phyloP scores from a whole-genome alignment of 2,113 vertebrate species.

The Phocoena sinus region DNA sequence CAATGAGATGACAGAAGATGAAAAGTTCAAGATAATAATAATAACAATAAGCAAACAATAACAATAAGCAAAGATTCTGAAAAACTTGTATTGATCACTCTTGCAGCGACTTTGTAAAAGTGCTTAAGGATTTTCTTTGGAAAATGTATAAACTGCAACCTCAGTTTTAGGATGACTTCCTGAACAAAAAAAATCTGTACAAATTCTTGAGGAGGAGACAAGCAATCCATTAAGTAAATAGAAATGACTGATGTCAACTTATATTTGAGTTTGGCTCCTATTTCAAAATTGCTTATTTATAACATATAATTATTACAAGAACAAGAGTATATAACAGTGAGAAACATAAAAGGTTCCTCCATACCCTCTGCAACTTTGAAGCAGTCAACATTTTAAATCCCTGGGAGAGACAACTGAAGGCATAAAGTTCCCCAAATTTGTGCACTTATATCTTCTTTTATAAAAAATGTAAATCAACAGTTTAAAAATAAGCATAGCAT shows the following conservation, averaged over 20 bases:
- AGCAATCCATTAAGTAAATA: background rate
- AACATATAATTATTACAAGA: background rate
- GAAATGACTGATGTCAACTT: slow-evolving; percentile 1
- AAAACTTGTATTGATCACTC: background rate
- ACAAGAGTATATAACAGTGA: background rate
- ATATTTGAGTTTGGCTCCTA: background rate
- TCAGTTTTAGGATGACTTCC: background rate
- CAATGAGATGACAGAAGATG: background rate
- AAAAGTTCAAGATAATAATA: background rate
- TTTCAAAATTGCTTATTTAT: background rate
- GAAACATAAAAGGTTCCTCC: background rate
- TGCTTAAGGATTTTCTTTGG: background rate
- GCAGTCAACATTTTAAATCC: slow-evolving; percentile 8
- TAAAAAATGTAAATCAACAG: background rate
- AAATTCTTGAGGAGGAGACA: background rate
- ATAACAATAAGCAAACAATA: background rate
- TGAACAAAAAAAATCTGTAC: background rate
- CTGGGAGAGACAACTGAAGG: background rate
- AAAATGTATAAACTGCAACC: background rate
- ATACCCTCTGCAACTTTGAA: background rate
- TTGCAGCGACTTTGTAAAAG: background rate
- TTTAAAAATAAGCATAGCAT: background rate
- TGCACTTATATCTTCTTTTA: background rate
- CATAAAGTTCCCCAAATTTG: background rate
- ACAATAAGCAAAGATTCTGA: background rate